phyloP scores from a whole-genome alignment of 2,797 vertebrate species.

The Anguilla marmorata region DNA sequence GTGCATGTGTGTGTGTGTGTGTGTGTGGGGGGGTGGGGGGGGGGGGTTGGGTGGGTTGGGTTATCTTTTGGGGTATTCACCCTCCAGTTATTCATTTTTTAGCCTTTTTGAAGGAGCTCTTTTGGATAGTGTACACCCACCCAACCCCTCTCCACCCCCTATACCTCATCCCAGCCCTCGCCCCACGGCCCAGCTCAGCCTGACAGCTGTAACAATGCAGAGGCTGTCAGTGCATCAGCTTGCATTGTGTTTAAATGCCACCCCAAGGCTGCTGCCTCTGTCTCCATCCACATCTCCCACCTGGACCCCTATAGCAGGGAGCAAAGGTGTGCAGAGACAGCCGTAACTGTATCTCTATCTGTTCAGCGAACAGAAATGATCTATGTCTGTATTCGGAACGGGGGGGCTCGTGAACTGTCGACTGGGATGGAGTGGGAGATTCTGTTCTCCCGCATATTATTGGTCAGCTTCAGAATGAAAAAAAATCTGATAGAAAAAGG shows the following conservation, averaged over 20 bases:
- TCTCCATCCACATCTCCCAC: constrained; percentile 26
- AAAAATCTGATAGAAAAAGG: too few species aligned
- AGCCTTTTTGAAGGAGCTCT: constrained; percentile 69
- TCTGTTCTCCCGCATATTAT: not conserved
- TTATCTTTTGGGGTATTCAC: constrained; percentile 66
- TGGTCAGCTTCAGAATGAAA: not conserved
- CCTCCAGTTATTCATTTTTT: constrained; percentile 58
- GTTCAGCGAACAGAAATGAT: not conserved
- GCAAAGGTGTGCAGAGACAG: too few species aligned
- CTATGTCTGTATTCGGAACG: not conserved
- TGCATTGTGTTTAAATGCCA: constrained; percentile 37
- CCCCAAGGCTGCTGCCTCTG: constrained; percentile 37
- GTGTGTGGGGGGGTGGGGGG: constrained; percentile 43
- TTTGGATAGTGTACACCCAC: constrained; percentile 38
- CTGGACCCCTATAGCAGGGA: not conserved
- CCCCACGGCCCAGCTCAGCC: constrained; percentile 37
- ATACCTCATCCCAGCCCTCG: not conserved
- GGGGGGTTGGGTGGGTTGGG: constrained; percentile 3
- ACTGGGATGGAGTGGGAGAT: not conserved
- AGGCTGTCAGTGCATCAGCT: constrained; percentile 35
- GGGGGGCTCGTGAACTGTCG: not conserved
- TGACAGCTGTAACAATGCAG: constrained; percentile 40
- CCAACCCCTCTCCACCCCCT: constrained; percentile 31
- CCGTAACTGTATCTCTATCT: not conserved
- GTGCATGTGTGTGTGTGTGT: constrained; percentile 18